Evolutionary conservation across 2,888 invertebrate genomes (phyloP).

Genomic region (Lochmaea crataegi): DNA sequence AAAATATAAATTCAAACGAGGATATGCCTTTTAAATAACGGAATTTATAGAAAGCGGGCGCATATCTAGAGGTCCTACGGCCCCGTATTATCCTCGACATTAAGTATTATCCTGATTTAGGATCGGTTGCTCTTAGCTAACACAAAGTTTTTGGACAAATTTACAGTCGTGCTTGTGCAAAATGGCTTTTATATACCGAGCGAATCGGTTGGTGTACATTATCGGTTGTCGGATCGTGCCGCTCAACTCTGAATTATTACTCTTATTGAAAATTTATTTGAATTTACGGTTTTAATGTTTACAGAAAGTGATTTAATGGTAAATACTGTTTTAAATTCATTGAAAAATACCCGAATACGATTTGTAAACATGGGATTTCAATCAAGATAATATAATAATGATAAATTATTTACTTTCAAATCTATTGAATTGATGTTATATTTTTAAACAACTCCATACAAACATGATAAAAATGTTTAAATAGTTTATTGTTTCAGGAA

Average conservation of each 20-base stretch:
- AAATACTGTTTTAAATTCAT: not conserved
- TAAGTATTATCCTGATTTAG: constrained; percentile 62
- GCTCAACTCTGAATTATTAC: constrained; percentile 31
- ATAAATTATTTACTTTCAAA: no score
- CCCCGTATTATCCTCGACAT: constrained; percentile 54
- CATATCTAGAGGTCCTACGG: constrained; percentile 43
- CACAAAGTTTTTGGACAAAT: constrained; percentile 58
- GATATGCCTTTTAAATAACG: constrained; percentile 43
- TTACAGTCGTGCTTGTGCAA: constrained; percentile 57
- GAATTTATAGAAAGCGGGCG: constrained; percentile 40
- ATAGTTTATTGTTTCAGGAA: no score
- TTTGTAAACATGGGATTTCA: not conserved
- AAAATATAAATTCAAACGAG: constrained; percentile 42
- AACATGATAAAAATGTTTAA: no score
- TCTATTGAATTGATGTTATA: no score
- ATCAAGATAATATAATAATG: no score
- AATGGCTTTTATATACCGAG: constrained; percentile 42
- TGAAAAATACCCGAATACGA: not conserved
- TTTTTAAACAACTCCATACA: no score
- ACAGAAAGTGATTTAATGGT: not conserved
- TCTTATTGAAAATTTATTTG: constrained; percentile 34
- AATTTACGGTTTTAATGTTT: constrained; percentile 7
- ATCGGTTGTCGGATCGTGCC: constrained; percentile 32
- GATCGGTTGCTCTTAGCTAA: constrained; percentile 50
- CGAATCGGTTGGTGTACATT: constrained; percentile 32